Base-by-base conservation (phyloP, 2,113 vertebrate genomes). In the Oophaga pumilio region DNA sequence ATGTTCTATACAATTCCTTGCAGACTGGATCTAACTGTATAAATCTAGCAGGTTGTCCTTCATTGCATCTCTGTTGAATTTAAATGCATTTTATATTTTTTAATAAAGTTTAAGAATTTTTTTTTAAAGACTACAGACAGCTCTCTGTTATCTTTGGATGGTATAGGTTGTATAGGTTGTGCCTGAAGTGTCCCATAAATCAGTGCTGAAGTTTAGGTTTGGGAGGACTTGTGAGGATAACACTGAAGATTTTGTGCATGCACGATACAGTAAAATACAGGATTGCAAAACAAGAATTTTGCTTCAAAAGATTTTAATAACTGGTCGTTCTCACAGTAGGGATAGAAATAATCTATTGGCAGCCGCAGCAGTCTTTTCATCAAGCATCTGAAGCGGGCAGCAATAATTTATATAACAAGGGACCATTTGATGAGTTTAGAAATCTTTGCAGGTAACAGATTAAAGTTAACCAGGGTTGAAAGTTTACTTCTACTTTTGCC, bases 231-330 rank as follows among this genome's bases (percentile, higher is more conserved):
- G 6, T 14, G 5, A 26, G 26, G 10, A 4, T n/a, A 26, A 28
- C 15, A 12, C 10, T 10, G n/a, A 68, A 3, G 64, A 68, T 68
- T 26, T 68, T 24, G n/a, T 68, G n/a, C 20, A 68, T 28, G 15
- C 15, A 49, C 18, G 71, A 74, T 22, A 74, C 9, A 74, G 22
- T 12, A 20, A 43, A 74, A 49, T 74, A 22, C 8, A 3, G 71
- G 71, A 74, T 50, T 50, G 17, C 33, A 74, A 74, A 74, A 74
- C 33, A 49, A 49, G 71, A 50, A 74, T 74, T 74, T 50, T 74
- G 71, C 71, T 74, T 74, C 20, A 50, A 74, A 74, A 74, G 33
- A 22, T 74, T 74, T 10, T 74, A 74, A 50, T 74, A 74, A 74
- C 33, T 20, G 71, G 17, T 20, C 71, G 33, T 50, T 50, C 71